Conservation (phyloP, 1,140 invertebrate species). For the Bursaphelenchus mucronatus region DNA sequence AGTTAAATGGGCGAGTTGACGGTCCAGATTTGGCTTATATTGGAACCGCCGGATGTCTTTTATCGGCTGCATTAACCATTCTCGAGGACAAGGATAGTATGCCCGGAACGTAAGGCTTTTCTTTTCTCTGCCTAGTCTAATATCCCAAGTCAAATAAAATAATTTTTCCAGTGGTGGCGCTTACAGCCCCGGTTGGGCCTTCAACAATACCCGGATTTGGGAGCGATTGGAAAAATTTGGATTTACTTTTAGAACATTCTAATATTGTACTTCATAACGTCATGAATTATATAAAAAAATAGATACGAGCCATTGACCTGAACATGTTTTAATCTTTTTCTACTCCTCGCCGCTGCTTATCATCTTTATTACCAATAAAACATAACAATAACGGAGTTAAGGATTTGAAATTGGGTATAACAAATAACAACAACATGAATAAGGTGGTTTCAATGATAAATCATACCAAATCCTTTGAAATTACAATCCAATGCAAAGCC, state of each 20-base stretch:
- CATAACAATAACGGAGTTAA: too few relatives aligned
- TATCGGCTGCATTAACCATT: slow-evolving; percentile 4
- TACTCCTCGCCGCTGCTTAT: too few relatives aligned
- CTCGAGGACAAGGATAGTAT: slow-evolving; percentile 12
- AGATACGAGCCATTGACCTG: too few relatives aligned
- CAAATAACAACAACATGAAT: too few relatives aligned
- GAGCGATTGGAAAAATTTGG: slow-evolving; percentile 13
- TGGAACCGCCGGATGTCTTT: slow-evolving; percentile 8
- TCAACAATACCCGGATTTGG: slow-evolving; percentile 6
- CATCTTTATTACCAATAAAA: too few relatives aligned
- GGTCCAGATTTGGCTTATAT: slow-evolving; percentile 7
- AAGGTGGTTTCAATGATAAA: too few relatives aligned
- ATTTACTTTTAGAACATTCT: slow-evolving; percentile 9
- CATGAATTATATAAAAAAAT: too few relatives aligned
- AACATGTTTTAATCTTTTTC: too few relatives aligned
- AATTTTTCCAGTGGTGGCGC: slow-evolving; percentile 6
- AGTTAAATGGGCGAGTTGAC: not conserved
- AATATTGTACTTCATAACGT: too few relatives aligned
- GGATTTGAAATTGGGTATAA: too few relatives aligned
- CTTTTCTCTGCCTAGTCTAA: not conserved
- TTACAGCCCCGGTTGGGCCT: slow-evolving; percentile 5
- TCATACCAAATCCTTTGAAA: too few relatives aligned
- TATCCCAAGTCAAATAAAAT: not conserved
- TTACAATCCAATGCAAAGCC: too few relatives aligned
- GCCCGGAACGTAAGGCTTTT: not conserved